A percentile compares a stretch with the other conserved stretches of the same genome.
These are phyloP conservation scores for Parazoanthus atlanticus DNA, from an alignment of 92 coral and sea anemone species.

Conservation along the genomic window DNA sequence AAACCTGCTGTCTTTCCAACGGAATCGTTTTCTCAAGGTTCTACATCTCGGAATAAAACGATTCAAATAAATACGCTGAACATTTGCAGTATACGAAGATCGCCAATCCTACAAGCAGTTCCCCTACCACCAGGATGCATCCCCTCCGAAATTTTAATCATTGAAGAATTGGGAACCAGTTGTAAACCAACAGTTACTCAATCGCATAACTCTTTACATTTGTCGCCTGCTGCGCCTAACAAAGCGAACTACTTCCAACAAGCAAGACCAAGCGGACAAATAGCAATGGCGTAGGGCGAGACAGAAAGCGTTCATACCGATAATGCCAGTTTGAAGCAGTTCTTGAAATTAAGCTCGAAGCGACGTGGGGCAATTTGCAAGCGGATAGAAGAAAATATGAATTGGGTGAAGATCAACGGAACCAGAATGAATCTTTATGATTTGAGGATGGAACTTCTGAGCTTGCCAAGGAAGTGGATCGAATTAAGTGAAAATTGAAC, in stretches of 20 bases:
- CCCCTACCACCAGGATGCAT: neutral
- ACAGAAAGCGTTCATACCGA: neutral
- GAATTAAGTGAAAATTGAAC: too few relatives aligned
- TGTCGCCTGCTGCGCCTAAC: neutral
- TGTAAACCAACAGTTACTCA: neutral
- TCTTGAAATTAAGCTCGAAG: neutral
- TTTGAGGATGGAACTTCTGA: neutral
- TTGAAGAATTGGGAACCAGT: neutral
- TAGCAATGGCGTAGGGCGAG: neutral
- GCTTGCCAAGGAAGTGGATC: neutral
- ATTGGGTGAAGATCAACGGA: slow-evolving; percentile 10
- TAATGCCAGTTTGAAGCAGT: neutral
- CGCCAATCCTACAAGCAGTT: neutral
- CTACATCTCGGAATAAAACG: neutral
- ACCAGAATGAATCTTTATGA: neutral
- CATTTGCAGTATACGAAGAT: neutral
- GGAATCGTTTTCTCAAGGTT: neutral
- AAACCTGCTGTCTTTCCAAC: neutral
- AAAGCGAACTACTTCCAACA: neutral
- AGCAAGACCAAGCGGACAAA: neutral
- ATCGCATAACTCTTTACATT: neutral
- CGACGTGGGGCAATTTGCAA: slow-evolving; percentile 22
- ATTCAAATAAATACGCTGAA: neutral
- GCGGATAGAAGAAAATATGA: neutral
- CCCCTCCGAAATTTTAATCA: neutral